Conservation (phyloP, 2,113 vertebrate genomes). For the Epinephelus cyanopodus region DNA sequence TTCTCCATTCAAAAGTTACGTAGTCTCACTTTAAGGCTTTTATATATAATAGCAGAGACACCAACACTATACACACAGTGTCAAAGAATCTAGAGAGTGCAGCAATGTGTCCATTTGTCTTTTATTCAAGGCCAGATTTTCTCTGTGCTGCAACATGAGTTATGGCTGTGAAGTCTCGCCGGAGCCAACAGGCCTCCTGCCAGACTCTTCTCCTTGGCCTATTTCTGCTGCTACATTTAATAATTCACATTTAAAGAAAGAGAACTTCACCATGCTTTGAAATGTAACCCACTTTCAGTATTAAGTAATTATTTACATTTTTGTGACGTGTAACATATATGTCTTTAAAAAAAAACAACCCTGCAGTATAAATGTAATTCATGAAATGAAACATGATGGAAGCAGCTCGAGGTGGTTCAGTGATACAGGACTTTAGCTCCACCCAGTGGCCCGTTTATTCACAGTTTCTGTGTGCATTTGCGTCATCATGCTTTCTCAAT, state of each 20-base stretch:
- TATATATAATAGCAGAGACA: background rate
- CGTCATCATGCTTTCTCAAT: constrained; percentile 55
- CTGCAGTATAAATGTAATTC: background rate
- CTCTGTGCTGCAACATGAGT: background rate
- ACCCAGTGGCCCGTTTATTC: constrained; percentile 3
- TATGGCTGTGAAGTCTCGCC: background rate
- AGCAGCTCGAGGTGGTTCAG: background rate
- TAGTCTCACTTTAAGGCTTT: background rate
- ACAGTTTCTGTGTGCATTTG: background rate
- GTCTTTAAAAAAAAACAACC: background rate
- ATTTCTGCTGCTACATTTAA: constrained; percentile 7
- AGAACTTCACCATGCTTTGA: background rate
- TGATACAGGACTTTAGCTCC: constrained; percentile 13
- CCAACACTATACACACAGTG: background rate
- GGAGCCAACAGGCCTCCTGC: background rate
- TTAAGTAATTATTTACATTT: background rate
- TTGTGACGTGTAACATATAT: background rate
- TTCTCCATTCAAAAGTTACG: background rate
- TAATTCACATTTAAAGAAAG: background rate
- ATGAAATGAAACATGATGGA: background rate
- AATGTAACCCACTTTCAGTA: background rate
- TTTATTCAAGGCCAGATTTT: constrained; percentile 4
- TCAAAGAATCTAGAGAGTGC: background rate
- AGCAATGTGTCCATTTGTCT: background rate
- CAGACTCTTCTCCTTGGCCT: background rate